Percentiles rank a stretch among this genome's conserved stretches.
These are phyloP conservation scores for Patagioenas fasciata DNA, from an alignment of 2,113 vertebrate genomes.

Conservation along the genomic window DNA sequence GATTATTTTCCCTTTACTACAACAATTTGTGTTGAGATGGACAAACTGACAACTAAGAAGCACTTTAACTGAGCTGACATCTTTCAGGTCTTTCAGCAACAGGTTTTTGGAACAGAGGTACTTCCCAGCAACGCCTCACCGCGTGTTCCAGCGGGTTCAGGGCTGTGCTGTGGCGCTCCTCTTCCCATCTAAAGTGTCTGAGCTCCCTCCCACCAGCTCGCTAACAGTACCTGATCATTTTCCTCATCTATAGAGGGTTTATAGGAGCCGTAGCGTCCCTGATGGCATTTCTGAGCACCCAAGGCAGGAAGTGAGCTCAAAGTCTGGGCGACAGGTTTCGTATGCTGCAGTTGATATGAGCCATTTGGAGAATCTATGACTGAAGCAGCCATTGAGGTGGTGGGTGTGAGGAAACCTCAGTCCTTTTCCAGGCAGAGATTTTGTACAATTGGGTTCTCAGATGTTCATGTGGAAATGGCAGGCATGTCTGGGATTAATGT, in stretches of 20 bases:
- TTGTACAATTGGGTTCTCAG: neutral
- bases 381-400: neutral
- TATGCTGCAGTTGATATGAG: accelerated
- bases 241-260: neutral
- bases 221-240: neutral
- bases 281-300: accelerated
- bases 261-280: neutral
- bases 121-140: neutral
- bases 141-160: neutral
- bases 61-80: neutral
- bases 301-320: neutral
- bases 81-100: neutral
- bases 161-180: neutral
- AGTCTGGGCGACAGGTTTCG: neutral
- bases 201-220: neutral
- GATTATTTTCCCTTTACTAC: neutral
- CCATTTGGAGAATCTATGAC: neutral
- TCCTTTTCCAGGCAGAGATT: neutral
- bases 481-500: neutral
- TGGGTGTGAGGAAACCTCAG: neutral
- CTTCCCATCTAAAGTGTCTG: neutral
- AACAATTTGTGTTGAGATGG: neutral
- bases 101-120: neutral
- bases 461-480: neutral
- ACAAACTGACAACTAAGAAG: neutral